Evolutionary conservation across 2,797 vertebrate genomes (phyloP), one percentile per base, ranked within the genome.

Genomic region (Cyprinodon diabolis): DNA sequence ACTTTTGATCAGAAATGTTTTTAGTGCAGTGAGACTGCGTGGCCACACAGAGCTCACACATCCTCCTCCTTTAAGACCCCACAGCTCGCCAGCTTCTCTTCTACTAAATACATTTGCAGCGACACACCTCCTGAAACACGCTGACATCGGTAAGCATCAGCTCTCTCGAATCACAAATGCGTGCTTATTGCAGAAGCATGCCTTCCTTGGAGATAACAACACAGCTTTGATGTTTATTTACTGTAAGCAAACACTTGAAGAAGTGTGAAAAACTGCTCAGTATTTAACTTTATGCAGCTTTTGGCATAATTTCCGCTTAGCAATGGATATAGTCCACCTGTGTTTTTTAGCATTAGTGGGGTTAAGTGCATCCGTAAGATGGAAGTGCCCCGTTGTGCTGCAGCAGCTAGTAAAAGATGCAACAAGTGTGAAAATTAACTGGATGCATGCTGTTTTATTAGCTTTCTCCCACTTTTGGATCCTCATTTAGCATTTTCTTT

Each of bases 361-460:
- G 71, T 72, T 12, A 57, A 80, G 84, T 76, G 77, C 66, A 70
- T 60, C 56, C 49, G 70, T 4, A 3, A 40, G 66, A 25, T 37
- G 76, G 65, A 57, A 74, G 57, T 13, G 70, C 82, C 76, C 72
- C n/a, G 63, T 69, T 86, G 82, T 86, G 84, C 86, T 85, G 67
- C 79, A 47, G 88, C 87, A 60, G 83, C 93, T 93, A 94, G 91
- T 95, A 92, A 94, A 95, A 89, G 78, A 90, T 78, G 79, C 17
- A 21, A 86, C 76, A 48, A 86, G 89, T 79, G 86, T 92, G 89
- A 92, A 93, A 93, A 89, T 90, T 83, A 92, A 94, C 93, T 92
- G 86, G 90, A 89, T 79, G 71, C 86, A 89, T 86, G 88, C 81
- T 90, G 89, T 90, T 95, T 95, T 94, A 94, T 66, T 81, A 92